Percentiles rank a stretch among this genome's conserved stretches.
phyloP scores from a whole-genome alignment of 2,113 vertebrate genomes.

The Phalacrocorax pelagicus region DNA sequence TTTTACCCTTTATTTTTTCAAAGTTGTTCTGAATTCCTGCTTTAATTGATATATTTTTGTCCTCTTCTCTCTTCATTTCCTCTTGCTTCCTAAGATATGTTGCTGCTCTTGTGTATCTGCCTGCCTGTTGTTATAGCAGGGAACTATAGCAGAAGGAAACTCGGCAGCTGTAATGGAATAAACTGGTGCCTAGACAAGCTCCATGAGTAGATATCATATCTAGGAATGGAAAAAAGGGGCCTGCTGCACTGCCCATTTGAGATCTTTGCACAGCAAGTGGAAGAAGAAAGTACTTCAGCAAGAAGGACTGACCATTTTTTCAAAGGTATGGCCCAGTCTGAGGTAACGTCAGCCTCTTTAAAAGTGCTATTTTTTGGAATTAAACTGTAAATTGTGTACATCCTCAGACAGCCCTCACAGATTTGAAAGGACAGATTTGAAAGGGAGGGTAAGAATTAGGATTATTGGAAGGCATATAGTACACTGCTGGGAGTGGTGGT shows the following conservation, averaged over 20 bases:
- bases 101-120: not conserved
- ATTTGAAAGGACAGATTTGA: not conserved
- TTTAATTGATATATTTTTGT: not conserved
- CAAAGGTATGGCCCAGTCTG: not conserved
- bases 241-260: not conserved
- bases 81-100: not conserved
- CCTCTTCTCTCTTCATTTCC: not conserved
- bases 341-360: not conserved
- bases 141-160: not conserved
- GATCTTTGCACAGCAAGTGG: not conserved
- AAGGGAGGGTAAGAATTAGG: not conserved
- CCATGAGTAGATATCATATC: not conserved
- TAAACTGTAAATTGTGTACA: not conserved
- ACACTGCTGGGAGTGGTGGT: not conserved
- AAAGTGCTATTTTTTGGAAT: not conserved
- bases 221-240: not conserved
- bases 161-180: not conserved
- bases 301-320: not conserved
- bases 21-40: not conserved
- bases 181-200: not conserved
- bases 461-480: not conserved
- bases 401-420: not conserved
- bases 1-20: not conserved
- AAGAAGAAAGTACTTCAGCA: not conserved
- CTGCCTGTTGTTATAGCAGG: not conserved